Base-by-base conservation (phyloP, 37 sponge, comb jelly and placozoan genomes). In the Cladorhizidae sp. region DNA sequence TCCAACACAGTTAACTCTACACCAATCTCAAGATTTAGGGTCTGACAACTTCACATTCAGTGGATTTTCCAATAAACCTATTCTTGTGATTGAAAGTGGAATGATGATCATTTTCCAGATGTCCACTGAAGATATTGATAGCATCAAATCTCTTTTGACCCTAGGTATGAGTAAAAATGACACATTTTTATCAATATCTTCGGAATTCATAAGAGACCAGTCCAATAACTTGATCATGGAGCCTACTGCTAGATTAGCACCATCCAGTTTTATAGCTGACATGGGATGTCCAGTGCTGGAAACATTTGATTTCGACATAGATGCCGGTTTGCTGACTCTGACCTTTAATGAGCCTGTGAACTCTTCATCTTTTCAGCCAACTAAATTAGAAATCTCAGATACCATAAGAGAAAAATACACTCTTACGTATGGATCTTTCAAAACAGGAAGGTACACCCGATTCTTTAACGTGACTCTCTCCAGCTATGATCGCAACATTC, bases 311-410 rank as follows among this genome's bases (percentile, higher is more conserved):
- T 52, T 93, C 6, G 89, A 96, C 55, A 80, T 93, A 29, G 50
- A 87, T 55, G 25, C 26, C 0, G 92, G 94, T 18, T 43, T 59
- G 31, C 73, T 96, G 36, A 17, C 41, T 0, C 70, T 96, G 35
- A 83, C 85, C 15, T 96, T 96, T 80, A 62, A 73, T 5, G 97
- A 96, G 80, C 90, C 97, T 75, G 86, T 93, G 21, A 93, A 93
- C 43, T 86, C 83, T 0, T 80, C 86, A 0, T 73, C 91, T 12
- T 82, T 96, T 64, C 67, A 93, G 40, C 75, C 80, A 8, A 78
- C 80, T n/a, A 77, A 38, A 26, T 26, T 96, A 55, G 67, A 81
- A 0, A 23, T 94, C 26, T 75, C 73, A 29, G 80, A 70, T 62
- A 32, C 22, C 22, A 25, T 57, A 12, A 63, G 80, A 20, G 23